Conservation (phyloP, 2,797 vertebrate genomes). For the Epinephelus malabaricus region DNA sequence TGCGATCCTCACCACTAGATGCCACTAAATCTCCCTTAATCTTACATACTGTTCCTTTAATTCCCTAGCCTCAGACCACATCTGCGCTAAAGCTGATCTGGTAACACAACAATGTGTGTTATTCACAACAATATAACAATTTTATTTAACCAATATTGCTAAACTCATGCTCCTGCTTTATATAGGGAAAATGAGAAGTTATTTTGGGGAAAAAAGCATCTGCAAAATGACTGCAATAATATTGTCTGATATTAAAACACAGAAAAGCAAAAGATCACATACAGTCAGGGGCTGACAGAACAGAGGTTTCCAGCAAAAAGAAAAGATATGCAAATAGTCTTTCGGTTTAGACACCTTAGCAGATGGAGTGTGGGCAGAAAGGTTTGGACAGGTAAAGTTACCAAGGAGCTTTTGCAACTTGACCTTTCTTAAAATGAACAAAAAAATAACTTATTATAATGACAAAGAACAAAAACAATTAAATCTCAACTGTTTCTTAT, state of each 20-base stretch:
- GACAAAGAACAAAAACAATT: neutral
- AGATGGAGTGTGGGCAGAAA: constrained; percentile 2
- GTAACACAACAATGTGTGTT: neutral
- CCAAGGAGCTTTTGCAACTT: neutral
- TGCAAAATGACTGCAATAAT: neutral
- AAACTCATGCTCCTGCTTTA: neutral
- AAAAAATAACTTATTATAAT: no score
- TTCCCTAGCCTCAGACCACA: constrained; percentile 1
- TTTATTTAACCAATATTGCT: neutral
- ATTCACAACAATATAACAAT: neutral
- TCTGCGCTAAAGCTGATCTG: neutral
- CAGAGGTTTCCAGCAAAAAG: neutral
- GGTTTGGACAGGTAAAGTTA: neutral
- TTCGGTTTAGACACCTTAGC: neutral
- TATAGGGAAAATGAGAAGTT: neutral
- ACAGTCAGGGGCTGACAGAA: neutral
- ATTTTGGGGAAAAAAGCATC: neutral
- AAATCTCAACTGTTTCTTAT: neutral
- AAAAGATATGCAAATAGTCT: neutral
- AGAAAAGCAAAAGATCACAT: neutral
- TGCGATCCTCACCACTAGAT: no score
- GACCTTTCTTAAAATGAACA: neutral
- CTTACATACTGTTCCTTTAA: no score
- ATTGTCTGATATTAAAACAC: neutral
- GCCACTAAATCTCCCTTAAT: no score